Conservation (phyloP, 2,797 vertebrate genomes). For the Helostoma temminkii region DNA sequence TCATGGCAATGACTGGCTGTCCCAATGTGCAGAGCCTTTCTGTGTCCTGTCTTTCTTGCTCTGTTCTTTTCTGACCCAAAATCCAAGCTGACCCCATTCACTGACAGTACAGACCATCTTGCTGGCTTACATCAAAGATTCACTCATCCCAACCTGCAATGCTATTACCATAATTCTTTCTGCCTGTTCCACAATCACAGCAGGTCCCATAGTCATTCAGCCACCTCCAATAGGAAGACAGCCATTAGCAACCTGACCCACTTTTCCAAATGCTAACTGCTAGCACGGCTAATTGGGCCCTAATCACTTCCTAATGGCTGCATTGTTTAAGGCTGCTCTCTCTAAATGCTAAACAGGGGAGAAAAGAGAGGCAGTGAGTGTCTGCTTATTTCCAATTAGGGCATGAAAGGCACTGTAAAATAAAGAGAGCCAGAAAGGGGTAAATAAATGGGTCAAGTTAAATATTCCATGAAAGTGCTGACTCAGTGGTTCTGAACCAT, state of each 20-base stretch:
- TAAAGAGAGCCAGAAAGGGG: constrained; percentile 38
- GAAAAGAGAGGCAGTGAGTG: constrained; percentile 29
- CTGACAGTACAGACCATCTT: constrained; percentile 44
- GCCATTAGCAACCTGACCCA: constrained; percentile 84
- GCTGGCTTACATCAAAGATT: constrained; percentile 57
- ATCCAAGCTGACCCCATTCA: constrained; percentile 56
- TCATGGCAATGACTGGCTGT: constrained; percentile 41
- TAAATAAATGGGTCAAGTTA: constrained; percentile 42
- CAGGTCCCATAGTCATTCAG: constrained; percentile 64
- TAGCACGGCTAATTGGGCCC: constrained; percentile 82
- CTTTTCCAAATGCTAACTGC: constrained; percentile 76
- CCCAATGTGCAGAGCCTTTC: constrained; percentile 47
- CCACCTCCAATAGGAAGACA: constrained; percentile 69
- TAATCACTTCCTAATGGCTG: constrained; percentile 84
- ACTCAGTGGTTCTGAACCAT: constrained; percentile 38
- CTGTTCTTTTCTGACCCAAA: constrained; percentile 46
- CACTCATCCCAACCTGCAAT: constrained; percentile 60
- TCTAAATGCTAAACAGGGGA: constrained; percentile 72
- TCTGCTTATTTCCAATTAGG: constrained; percentile 60
- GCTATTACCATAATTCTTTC: constrained; percentile 39
- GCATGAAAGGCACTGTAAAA: constrained; percentile 61
- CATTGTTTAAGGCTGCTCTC: constrained; percentile 78
- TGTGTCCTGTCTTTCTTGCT: constrained; percentile 24
- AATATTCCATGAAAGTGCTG: constrained; percentile 35
- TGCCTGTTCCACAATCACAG: constrained; percentile 53